phyloP scores from a whole-genome alignment of 2,797 vertebrate species.

The Centropyge bicolor region DNA sequence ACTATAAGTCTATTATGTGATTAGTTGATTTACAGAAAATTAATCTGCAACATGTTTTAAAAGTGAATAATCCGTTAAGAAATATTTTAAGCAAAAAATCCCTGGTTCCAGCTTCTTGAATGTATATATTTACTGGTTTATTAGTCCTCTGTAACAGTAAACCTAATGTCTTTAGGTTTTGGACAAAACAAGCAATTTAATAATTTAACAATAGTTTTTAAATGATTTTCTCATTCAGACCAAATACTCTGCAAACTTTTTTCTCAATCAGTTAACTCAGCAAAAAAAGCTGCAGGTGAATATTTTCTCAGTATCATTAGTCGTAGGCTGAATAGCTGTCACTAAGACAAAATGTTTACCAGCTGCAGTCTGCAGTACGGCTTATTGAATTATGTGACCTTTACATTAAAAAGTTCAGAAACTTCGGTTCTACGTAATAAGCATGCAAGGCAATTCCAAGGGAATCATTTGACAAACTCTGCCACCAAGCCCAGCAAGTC shows the following conservation, averaged over 20 bases:
- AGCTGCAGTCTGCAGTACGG: constrained; percentile 4
- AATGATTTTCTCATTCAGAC: not conserved
- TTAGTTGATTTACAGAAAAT: not conserved
- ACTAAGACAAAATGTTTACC: not conserved
- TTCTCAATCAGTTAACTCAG: not conserved
- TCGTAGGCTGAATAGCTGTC: not conserved
- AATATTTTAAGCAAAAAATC: not conserved
- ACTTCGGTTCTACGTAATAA: not conserved
- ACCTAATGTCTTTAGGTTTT: not conserved
- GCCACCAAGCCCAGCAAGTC: constrained; percentile 23
- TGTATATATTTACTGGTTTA: too few relatives aligned
- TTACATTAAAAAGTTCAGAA: constrained; percentile 13
- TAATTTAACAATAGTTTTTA: too few relatives aligned
- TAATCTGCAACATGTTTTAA: not conserved
- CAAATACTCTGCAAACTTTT: not conserved
- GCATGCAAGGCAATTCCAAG: not conserved
- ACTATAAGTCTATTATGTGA: not conserved
- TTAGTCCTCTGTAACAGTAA: too few relatives aligned
- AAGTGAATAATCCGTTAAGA: not conserved
- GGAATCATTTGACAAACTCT: constrained; percentile 35
- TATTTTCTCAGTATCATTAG: not conserved
- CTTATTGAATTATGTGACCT: constrained; percentile 24
- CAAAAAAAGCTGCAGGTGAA: too few relatives aligned
- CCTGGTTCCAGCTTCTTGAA: not conserved
- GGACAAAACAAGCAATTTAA: constrained; percentile 4